Evolutionary conservation across 2,888 invertebrate species (phyloP).

Genomic region (Nephrotoma flavescens): DNA sequence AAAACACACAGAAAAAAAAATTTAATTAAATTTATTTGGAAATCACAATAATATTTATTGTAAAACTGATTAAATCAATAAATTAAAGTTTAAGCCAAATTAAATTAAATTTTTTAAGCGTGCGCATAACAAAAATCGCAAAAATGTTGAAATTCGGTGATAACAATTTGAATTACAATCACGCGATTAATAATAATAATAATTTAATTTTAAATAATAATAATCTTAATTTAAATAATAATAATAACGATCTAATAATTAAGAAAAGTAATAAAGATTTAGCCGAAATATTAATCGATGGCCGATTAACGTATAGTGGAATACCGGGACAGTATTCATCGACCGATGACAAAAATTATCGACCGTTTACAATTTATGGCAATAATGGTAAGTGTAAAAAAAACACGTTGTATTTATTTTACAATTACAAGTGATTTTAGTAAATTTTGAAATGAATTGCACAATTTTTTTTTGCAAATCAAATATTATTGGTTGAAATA

Average conservation of each 20-base stretch:
- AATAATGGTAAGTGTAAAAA: conserved; percentile 31
- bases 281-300: conserved; percentile 18
- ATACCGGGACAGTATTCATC: conserved; percentile 24
- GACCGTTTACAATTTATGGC: conserved; percentile 32
- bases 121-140: neutral
- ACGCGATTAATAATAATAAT: neutral
- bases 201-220: conserved; percentile 9
- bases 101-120: neutral
- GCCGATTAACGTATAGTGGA: conserved; percentile 19
- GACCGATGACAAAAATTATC: conserved; percentile 28
- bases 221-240: conserved; percentile 16
- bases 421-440: too few species aligned
- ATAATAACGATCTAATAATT: conserved; percentile 14
- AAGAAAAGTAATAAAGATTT: conserved; percentile 19
- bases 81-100: neutral
- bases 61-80: neutral
- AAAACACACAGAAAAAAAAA: neutral
- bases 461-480: neutral
- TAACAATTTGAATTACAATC: neutral
- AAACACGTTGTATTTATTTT: neutral
- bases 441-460: neutral
- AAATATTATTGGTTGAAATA: neutral
- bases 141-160: neutral
- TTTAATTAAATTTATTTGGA: neutral
- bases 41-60: neutral